A percentile compares a stretch with the other conserved stretches of the same genome.
Evolutionary conservation across 1,140 invertebrate species (phyloP).

Genomic region (Gerris buenoi): DNA sequence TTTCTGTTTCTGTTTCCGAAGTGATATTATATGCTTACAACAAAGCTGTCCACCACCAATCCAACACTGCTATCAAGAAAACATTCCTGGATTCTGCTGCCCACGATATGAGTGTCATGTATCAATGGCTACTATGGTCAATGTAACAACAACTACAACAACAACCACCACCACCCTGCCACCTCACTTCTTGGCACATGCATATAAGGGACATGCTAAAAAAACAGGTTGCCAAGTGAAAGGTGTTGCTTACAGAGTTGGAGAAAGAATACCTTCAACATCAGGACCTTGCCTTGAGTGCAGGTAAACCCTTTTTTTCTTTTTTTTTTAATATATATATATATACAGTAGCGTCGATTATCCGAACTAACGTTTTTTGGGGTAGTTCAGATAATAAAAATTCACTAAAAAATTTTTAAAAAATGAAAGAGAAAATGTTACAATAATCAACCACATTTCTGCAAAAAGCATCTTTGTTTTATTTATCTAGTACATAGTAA

Average conservation of each 20-base stretch:
- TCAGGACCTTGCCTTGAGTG: constrained; percentile 82
- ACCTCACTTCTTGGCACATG: constrained; percentile 60
- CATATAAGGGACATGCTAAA: constrained; percentile 53
- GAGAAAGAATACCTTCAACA: constrained; percentile 61
- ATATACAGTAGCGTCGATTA: too few species aligned
- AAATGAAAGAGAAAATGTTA: too few species aligned
- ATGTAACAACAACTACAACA: constrained; percentile 65
- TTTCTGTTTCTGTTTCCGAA: constrained; percentile 93
- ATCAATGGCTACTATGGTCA: constrained; percentile 58
- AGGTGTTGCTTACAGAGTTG: constrained; percentile 63
- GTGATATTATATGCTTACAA: constrained; percentile 87
- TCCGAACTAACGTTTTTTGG: too few species aligned
- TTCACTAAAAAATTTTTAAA: too few species aligned
- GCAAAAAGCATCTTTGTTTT: too few species aligned
- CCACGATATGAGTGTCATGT: constrained; percentile 86
- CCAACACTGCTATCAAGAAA: constrained; percentile 73
- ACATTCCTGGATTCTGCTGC: constrained; percentile 84
- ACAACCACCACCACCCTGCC: constrained; percentile 72
- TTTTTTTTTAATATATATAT: too few species aligned
- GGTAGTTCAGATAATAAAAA: too few species aligned
- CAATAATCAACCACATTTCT: too few species aligned
- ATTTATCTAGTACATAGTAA: too few species aligned
- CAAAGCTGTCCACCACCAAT: constrained; percentile 89
- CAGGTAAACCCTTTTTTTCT: too few species aligned
- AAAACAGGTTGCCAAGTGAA: constrained; percentile 69